phyloP scores from a whole-genome alignment of 2,888 invertebrate genomes.

The Odontocerum albicorne region DNA sequence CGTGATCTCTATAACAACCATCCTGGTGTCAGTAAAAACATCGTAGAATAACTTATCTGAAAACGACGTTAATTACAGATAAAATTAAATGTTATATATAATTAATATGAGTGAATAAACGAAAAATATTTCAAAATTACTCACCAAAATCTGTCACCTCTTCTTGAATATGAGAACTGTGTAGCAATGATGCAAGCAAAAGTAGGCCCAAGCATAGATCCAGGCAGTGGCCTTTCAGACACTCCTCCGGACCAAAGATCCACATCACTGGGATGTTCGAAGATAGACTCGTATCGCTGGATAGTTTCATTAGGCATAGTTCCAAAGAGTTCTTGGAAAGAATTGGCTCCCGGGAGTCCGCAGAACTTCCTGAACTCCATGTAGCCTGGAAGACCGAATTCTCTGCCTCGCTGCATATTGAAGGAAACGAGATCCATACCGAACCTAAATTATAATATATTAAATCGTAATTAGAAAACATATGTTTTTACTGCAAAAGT shows the following conservation, averaged over 20 bases:
- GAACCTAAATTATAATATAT: slow-evolving; percentile 54
- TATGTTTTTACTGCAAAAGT: no score
- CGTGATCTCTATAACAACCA: no score
- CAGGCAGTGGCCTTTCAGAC: slow-evolving; percentile 85
- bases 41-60: no score
- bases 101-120: no score
- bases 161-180: slow-evolving; percentile 85
- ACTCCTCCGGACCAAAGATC: slow-evolving; percentile 96
- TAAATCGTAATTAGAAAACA: no score
- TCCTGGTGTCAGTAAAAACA: no score
- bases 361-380: slow-evolving; percentile 93
- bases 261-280: slow-evolving; percentile 88
- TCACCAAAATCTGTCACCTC: slow-evolving; percentile 91
- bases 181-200: slow-evolving; percentile 93
- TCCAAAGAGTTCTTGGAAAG: slow-evolving; percentile 79
- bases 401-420: slow-evolving; percentile 91
- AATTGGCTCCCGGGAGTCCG: slow-evolving; percentile 75
- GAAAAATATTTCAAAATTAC: no score
- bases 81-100: no score
- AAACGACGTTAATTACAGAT: no score
- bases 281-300: slow-evolving; percentile 78
- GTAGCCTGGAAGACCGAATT: slow-evolving; percentile 89
- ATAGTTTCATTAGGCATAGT: slow-evolving; percentile 90
- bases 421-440: slow-evolving; percentile 91
- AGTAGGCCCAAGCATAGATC: slow-evolving; percentile 91